Evolutionary conservation across 2,888 invertebrate genomes (phyloP), one percentile per base, ranked within the genome.

Genomic region (Rhagium mordax): DNA sequence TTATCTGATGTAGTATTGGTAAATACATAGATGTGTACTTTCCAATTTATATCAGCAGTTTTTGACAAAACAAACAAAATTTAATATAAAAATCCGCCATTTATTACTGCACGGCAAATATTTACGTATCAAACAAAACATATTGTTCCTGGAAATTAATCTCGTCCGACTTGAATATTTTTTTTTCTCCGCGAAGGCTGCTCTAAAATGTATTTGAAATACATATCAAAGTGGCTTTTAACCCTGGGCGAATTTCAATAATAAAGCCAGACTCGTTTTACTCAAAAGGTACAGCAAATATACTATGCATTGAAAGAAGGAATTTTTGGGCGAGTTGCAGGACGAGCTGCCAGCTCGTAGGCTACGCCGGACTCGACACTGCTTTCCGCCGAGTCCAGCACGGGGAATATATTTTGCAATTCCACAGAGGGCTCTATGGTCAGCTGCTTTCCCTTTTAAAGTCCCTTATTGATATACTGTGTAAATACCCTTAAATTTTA

Each of bases 401-500:
- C 24, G 65, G 65, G 72, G 80, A 84, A 84, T 85, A 85, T 84
- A 86, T 85, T 87, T 85, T 84, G 86, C 86, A 86, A 87, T 87
- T 87, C 86, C 84, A 81, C 76, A 71, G 86, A 85, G 86, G 84
- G 84, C 79, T 78, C 80, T 76, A 82, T 85, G 87, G 86, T 86
- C 87, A 87, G 86, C 85, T 84, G 84, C 81, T 83, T 81, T 84
- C 83, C 83, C 82, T 81, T 80, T 79, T 70, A 83, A 82, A 81
- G 81, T 55, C 85, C 86, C 87, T 87, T 87, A 88, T 88, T 88
- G 87, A 86, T 88, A 88, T 88, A 88, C 88, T 88, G 88, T 85
- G 87, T 87, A 88, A 88, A 88, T 86, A 88, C 59, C 61, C 59
- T 73, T 77, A 73, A 77, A 73, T 68, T 71, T 57, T 76, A 76